Base-by-base conservation (phyloP, 2,888 invertebrate species). In the Ceratothoa steindachneri region DNA sequence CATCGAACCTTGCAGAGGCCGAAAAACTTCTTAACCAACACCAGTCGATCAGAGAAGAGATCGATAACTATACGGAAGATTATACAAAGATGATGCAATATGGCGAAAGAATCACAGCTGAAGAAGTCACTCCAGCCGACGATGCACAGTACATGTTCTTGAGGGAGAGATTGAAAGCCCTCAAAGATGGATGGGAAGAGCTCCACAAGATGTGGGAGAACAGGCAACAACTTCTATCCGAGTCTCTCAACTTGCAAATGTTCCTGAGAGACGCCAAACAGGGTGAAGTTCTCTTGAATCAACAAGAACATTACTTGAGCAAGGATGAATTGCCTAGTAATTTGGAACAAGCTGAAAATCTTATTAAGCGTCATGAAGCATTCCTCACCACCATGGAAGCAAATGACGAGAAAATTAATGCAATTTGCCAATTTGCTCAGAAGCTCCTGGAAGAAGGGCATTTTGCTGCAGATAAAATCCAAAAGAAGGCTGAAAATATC, bases 121-220 rank as follows among this genome's bases (percentile, higher is more conserved):
- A 94, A 85, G 91, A 95, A 85, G 77, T 77, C 76, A 82, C 80
- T 64, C 79, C 88, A 87, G 92, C 94, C 84, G 91, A 95, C 85
- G 99, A 99, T 87, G 96, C 98, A 60, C 99, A 99, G 85, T 99
- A 99, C 87, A 98, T 99, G 98, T 99, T 99, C 93, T 87, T 99
- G 82, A 90, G 98, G 79, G 97, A 98, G 86, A 90, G 99, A 65
- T 88, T 99, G 81, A 97, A 96, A 88, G 99, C 98, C 0, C 87
- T 99, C 71, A 95, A 97, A 85, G 97, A 97, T 86, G 99, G 99
- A 74, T 99, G 99, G 99, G 95, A 95, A 80, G 99, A 99, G 84
- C 87, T 99, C 77, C 94, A 97, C 83, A 95, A 98, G 86, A 99
- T 99, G 99, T 99, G 99, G 98, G 97, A 96, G 85, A 98, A 97